Conservation (phyloP, 2,113 vertebrate species). For the Takifugu flavidus region DNA sequence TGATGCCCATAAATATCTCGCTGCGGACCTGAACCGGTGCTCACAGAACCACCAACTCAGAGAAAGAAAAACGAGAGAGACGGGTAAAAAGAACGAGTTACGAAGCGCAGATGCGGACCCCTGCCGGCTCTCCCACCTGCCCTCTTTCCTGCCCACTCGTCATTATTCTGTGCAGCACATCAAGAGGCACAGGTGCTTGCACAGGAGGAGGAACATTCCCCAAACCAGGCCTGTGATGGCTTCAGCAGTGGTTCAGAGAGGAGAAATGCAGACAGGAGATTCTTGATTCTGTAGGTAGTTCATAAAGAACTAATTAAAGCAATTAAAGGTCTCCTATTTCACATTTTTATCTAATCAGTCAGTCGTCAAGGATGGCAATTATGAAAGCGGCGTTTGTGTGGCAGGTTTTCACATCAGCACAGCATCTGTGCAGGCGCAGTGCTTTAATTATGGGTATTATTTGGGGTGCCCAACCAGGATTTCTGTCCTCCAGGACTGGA, state of each 20-base stretch:
- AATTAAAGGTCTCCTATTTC: too few relatives aligned
- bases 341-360: too few relatives aligned
- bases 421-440: too few relatives aligned
- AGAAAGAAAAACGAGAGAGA: not conserved
- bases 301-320: too few relatives aligned
- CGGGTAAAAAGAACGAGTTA: conserved; percentile 26
- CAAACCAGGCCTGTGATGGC: conserved; percentile 10
- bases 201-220: conserved; percentile 13
- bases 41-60: conserved; percentile 20
- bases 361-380: too few relatives aligned
- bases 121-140: conserved; percentile 10
- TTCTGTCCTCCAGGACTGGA: too few relatives aligned
- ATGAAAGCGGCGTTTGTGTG: too few relatives aligned
- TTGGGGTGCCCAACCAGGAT: too few relatives aligned
- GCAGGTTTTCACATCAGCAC: too few relatives aligned
- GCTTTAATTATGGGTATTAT: too few relatives aligned
- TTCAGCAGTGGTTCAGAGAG: conserved; percentile 7
- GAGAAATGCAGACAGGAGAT: not conserved
- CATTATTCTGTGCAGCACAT: not conserved
- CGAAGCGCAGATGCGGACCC: conserved; percentile 29
- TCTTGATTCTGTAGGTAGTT: not conserved
- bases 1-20: conserved; percentile 65
- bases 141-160: not conserved
- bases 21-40: conserved; percentile 30
- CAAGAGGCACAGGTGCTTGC: conserved; percentile 21